Conservation (phyloP, 2,888 invertebrate species). For the Dolichopus griseipennis region DNA sequence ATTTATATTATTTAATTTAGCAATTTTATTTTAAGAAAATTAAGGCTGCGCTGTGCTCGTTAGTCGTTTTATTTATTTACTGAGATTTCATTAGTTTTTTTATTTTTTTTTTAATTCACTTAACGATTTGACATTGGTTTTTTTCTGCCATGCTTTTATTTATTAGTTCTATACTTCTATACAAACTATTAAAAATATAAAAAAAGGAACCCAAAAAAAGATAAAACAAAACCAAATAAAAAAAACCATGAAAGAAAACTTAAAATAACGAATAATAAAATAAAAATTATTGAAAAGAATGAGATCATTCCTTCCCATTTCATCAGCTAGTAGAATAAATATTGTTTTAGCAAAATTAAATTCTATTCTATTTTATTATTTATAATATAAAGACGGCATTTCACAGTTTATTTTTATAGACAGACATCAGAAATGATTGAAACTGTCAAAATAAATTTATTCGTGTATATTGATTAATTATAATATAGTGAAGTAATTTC, state of each 20-base stretch:
- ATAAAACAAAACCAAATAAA: no score
- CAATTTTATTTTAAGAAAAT: neutral
- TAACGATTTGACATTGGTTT: neutral
- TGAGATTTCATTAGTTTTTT: neutral
- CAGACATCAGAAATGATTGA: no score
- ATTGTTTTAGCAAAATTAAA: no score
- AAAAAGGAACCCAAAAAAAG: no score
- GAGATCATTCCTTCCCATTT: neutral
- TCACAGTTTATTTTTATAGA: no score
- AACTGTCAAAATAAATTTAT: no score
- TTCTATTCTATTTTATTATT: no score
- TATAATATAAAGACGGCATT: no score
- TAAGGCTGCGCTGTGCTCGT: neutral
- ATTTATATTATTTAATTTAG: neutral
- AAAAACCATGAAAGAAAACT: neutral
- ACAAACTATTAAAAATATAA: no score
- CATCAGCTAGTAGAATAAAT: no score
- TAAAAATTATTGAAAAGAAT: neutral
- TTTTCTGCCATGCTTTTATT: neutral
- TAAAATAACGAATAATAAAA: neutral
- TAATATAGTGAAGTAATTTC: no score
- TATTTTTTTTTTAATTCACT: neutral
- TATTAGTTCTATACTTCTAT: neutral
- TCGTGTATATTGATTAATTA: no score
- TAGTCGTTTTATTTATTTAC: neutral